Base-by-base conservation (phyloP, 1,140 invertebrate species). In the Sipha flava region DNA sequence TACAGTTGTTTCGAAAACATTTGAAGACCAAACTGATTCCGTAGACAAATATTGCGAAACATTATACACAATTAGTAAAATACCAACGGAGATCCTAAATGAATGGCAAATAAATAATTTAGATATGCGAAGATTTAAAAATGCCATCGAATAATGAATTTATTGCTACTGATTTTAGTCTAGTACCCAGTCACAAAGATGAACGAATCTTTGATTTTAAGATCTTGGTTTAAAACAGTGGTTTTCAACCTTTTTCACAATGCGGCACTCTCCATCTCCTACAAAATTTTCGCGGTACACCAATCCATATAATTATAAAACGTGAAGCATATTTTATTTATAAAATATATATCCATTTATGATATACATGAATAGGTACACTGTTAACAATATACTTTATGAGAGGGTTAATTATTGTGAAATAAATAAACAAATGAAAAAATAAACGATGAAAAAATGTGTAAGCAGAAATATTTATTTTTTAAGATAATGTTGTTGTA, bases 221-320 rank as follows among this genome's bases (percentile, higher is more conserved):
- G 95, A 82, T 86, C 96, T 1, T 99, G 97, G 97, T 97, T 92
- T 85, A 96, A 97, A 84, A 94, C 97, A 85, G 97, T n/a, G n/a
- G n/a, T n/a, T n/a, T n/a, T n/a, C n/a, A n/a, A n/a, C n/a, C n/a
- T n/a, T n/a, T n/a, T n/a, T n/a, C n/a, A n/a, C n/a, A 49, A 49
- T 49, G 49, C 9, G 18, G 49, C 49, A 52, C 49, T 57, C 18
- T n/a, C n/a, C n/a, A n/a, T n/a, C n/a, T n/a, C n/a, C 10, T 54
- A 26, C 52, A 54, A 26, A 29, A 57, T 57, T 26, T 57, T 57
- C 23, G 14, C 23, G 52, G 52, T 4, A 57, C 26, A 57, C 54
- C 26, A 57, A 57, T 57, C 10, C 26, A 29, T 57, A 16, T 16
- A 29, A 6, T 57, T 9, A 12, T 54, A 3, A 54, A n/a, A n/a